phyloP scores from a whole-genome alignment of 2,797 vertebrate genomes.

The Syndactyla subalaris region DNA sequence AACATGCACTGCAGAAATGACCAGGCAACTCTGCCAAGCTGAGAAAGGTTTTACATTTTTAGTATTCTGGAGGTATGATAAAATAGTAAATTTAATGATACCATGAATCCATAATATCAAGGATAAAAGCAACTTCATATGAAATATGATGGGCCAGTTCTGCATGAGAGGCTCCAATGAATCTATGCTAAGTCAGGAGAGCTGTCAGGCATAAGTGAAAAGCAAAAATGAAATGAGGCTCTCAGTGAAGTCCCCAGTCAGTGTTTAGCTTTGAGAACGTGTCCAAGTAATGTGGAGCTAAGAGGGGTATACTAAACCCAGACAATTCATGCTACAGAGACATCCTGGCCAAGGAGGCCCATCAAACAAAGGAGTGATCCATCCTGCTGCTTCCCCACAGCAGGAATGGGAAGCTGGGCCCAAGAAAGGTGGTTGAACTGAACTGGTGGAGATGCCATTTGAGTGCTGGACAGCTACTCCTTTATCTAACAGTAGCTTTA shows the following conservation, averaged over 20 bases:
- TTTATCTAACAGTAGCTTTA: neutral
- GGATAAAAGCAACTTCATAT: slow-evolving; percentile 15
- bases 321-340: neutral
- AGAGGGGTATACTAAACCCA: neutral
- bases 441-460: neutral
- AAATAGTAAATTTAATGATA: slow-evolving; percentile 28
- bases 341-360: neutral
- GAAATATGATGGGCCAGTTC: slow-evolving; percentile 8
- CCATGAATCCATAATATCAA: neutral
- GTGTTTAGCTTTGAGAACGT: neutral
- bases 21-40: neutral
- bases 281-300: neutral
- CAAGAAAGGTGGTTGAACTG: neutral
- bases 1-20: neutral
- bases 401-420: neutral
- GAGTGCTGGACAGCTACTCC: neutral
- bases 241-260: neutral
- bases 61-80: neutral
- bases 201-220: neutral
- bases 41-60: neutral
- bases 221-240: neutral
- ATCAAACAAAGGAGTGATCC: neutral
- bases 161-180: neutral
- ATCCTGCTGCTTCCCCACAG: neutral
- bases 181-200: neutral